Base-by-base conservation (phyloP, 2,113 vertebrate species). In the Elgaria multicarinata region DNA sequence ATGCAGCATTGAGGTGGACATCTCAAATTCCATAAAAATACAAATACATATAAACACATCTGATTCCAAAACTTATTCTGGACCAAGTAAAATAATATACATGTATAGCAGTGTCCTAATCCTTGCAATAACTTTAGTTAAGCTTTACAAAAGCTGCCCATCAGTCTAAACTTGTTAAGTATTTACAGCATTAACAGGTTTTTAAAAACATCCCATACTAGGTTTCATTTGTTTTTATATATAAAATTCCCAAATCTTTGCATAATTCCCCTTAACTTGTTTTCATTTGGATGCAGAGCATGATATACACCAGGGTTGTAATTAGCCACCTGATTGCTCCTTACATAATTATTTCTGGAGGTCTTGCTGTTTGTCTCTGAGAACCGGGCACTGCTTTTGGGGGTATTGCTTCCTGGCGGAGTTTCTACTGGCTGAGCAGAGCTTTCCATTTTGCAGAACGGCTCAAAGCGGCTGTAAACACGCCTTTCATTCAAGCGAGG, bases 231-330 rank as follows among this genome's bases (percentile, higher is more conserved):
- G 93, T 93, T 98, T 97, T 99, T 99, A 91, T 98, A 92, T 80
- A 98, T 96, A 16, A 99, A 96, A 87, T 97, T 98, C 53, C 98
- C 98, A 96, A 98, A 98, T 91, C 97, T 98, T 16, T 99, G 98
- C 96, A 99, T 97, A 94, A 99, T 98, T 85, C 97, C 98, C 88
- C 97, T 98, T 88, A 99, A 95, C 90, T 98, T 99, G 90, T 98
- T 99, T 95, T 99, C 98, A 94, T 98, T 97, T 91, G 97, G 97
- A 4, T 97, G 96, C 62, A 97, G 55, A 0, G 96, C 88, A 66
- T 93, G 94, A 36, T 97, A 97, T 46, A 89, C 62, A 10, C 93
- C 89, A 75, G 95, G 76, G 82, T 90, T 97, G 71, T 97, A 97
- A 92, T 83, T 94, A 77, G 92, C 96, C 94, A 96, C 36, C 26